These are phyloP conservation scores for Thripadectes ignobilis DNA, from an alignment of 2,797 vertebrate species.

Conservation along the genomic window DNA sequence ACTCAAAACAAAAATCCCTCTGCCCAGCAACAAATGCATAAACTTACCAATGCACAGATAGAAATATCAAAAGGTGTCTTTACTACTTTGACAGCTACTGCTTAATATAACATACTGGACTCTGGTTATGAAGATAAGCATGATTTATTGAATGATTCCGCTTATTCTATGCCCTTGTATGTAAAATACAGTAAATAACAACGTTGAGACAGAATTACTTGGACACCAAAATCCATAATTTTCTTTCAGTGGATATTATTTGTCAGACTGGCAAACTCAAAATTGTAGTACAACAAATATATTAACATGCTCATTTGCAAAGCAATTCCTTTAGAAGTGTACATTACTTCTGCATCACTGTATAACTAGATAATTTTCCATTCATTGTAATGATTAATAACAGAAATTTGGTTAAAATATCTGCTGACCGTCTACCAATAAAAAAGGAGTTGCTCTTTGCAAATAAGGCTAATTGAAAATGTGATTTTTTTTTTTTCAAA, in stretches of 20 bases:
- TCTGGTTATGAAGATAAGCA: not conserved
- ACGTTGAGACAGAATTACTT: not conserved
- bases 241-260: not conserved
- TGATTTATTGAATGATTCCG: not conserved
- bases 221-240: constrained; percentile 2
- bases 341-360: constrained; percentile 27
- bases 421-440: not conserved
- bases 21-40: not conserved
- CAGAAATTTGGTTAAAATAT: constrained; percentile 48
- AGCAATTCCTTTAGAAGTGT: constrained; percentile 57
- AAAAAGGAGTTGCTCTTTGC: not conserved
- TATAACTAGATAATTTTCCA: constrained; percentile 53
- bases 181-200: not conserved
- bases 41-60: not conserved
- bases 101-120: not conserved
- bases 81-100: not conserved
- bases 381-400: constrained; percentile 49
- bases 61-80: not conserved
- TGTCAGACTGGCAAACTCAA: constrained; percentile 20
- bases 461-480: not conserved
- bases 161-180: not conserved
- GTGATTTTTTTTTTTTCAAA: not conserved
- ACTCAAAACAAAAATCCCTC: not conserved
- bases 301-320: constrained; percentile 50
- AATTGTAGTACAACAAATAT: not conserved